Conservation (phyloP, 2,888 invertebrate species). For the Nasonovia ribisnigri region DNA sequence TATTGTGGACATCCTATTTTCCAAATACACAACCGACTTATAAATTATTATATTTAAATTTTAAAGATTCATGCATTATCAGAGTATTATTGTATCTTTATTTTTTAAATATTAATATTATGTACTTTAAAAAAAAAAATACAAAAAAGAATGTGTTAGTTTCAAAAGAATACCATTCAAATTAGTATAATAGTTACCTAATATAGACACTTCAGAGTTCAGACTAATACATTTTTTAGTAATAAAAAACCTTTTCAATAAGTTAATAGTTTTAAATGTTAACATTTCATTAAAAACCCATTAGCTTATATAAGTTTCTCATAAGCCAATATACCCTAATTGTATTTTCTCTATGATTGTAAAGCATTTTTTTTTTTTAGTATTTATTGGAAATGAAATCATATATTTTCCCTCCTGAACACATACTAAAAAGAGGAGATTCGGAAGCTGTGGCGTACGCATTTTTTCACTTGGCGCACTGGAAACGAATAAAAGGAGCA, state of each 20-base stretch:
- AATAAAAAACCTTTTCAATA: background rate
- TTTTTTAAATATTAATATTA: background rate
- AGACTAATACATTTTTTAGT: background rate
- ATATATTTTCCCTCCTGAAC: constrained; percentile 95
- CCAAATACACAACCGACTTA: background rate
- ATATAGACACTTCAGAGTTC: background rate
- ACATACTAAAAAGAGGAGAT: constrained; percentile 95
- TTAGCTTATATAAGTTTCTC: background rate
- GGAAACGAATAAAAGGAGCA: constrained; percentile 97
- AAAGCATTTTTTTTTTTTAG: constrained; percentile 69
- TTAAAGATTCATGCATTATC: background rate
- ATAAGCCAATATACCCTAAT: background rate
- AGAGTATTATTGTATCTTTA: background rate
- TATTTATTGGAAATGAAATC: constrained; percentile 96
- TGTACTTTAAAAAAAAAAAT: background rate
- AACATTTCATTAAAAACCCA: background rate
- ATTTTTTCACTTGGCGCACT: constrained; percentile 95
- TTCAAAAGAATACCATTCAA: background rate
- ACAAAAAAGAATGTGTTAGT: background rate
- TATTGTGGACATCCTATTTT: background rate
- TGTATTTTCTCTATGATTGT: background rate
- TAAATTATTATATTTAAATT: background rate
- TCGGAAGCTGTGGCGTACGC: constrained; percentile 97
- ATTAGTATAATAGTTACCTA: background rate
- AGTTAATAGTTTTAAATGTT: background rate